Evolutionary conservation across 2,113 vertebrate species (phyloP).

Genomic region (Varanus salvator): DNA sequence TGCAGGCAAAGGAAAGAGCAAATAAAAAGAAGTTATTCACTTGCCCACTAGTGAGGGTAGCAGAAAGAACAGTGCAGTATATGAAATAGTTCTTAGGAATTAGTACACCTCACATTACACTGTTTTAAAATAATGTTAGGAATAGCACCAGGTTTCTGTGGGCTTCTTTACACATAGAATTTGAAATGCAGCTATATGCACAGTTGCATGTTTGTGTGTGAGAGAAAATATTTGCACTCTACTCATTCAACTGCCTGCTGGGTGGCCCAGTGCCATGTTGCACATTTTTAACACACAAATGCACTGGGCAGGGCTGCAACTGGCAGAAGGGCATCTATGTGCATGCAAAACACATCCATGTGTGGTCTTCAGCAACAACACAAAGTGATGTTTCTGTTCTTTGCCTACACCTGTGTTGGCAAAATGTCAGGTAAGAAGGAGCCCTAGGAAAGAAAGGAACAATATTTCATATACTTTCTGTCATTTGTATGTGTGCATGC

Average conservation of each 20-base stretch:
- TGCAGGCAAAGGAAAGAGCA: constrained; percentile 67
- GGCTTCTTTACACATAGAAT: neutral
- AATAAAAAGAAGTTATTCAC: constrained; percentile 56
- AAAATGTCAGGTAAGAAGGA: neutral
- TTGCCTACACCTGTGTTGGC: neutral
- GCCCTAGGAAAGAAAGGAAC: neutral
- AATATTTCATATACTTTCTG: neutral
- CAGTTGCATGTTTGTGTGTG: neutral
- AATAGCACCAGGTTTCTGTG: constrained; percentile 46
- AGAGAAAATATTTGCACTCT: constrained; percentile 44
- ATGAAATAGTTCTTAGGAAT: constrained; percentile 70
- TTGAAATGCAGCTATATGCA: neutral
- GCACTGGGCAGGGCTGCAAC: neutral
- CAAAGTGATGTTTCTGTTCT: neutral
- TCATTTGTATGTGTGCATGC: neutral
- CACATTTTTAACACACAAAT: neutral
- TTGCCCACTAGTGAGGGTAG: constrained; percentile 52
- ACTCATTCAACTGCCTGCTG: constrained; percentile 27
- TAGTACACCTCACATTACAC: constrained; percentile 55
- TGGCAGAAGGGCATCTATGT: neutral
- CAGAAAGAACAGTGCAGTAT: constrained; percentile 55
- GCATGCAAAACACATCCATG: neutral
- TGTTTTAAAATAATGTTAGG: neutral
- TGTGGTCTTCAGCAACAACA: too few relatives aligned
- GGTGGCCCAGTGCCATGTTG: neutral